Conservation (phyloP, 2,113 vertebrate species). For the Pseudolaguvia tuberculata region DNA sequence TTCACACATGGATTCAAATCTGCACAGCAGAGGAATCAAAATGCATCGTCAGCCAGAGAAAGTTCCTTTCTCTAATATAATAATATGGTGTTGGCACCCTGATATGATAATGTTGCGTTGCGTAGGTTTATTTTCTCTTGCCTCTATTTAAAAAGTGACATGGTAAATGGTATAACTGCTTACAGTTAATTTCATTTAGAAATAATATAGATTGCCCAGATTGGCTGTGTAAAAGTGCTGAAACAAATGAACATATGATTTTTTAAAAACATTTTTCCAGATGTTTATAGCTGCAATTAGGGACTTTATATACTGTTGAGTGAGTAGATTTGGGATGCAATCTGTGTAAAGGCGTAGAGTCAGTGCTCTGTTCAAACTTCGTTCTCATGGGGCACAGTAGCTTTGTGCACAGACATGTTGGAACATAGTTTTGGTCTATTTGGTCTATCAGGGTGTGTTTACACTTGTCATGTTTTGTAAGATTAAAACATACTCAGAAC, state of each 20-base stretch:
- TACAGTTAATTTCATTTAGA: not conserved
- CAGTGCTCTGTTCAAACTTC: too few relatives aligned
- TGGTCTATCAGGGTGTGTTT: too few relatives aligned
- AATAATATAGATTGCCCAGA: not conserved
- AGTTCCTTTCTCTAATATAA: conserved; percentile 35
- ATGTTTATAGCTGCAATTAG: too few relatives aligned
- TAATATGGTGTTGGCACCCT: conserved; percentile 24
- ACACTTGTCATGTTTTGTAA: too few relatives aligned
- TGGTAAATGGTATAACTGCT: not conserved
- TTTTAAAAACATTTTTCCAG: too few relatives aligned
- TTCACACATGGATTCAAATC: conserved; percentile 6
- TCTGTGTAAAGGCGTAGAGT: too few relatives aligned
- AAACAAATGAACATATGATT: not conserved
- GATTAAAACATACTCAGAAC: too few relatives aligned
- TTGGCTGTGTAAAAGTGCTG: not conserved
- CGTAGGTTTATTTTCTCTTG: conserved; percentile 17
- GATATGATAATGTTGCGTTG: conserved; percentile 36
- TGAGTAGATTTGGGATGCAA: too few relatives aligned
- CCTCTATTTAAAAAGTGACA: conserved; percentile 17
- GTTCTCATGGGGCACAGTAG: too few relatives aligned
- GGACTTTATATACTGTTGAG: too few relatives aligned
- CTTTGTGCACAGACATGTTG: too few relatives aligned
- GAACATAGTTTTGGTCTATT: too few relatives aligned
- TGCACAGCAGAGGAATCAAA: not conserved
- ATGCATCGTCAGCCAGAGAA: not conserved